These are phyloP conservation scores for Deilephila porcellus DNA, from an alignment of 2,888 invertebrate species.

Conservation along the genomic window DNA sequence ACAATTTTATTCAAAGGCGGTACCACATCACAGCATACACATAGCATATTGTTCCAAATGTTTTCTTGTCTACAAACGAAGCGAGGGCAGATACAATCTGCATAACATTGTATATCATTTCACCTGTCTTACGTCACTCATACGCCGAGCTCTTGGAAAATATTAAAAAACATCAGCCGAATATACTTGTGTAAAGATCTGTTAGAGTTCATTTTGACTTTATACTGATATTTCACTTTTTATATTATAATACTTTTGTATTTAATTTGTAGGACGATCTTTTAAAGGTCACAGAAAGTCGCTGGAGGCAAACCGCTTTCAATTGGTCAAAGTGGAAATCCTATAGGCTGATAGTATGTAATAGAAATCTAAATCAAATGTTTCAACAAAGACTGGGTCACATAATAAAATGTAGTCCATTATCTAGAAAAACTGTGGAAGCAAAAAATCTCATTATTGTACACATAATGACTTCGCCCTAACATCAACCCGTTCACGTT, in stretches of 20 bases:
- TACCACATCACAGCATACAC: background rate
- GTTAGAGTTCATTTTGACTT: too few relatives aligned
- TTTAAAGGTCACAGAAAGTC: too few relatives aligned
- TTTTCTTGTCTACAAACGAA: background rate
- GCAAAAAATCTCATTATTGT: conserved; percentile 7
- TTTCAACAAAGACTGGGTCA: too few relatives aligned
- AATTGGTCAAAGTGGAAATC: too few relatives aligned
- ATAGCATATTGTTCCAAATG: background rate
- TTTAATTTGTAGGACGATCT: background rate
- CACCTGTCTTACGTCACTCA: background rate
- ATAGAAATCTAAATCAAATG: too few relatives aligned
- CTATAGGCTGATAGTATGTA: too few relatives aligned
- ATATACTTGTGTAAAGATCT: background rate
- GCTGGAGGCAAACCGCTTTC: too few relatives aligned
- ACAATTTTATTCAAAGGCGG: background rate
- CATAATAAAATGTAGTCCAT: too few relatives aligned
- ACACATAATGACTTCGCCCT: background rate
- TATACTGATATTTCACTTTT: background rate
- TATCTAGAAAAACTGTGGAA: too few relatives aligned
- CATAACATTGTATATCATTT: conserved; percentile 3
- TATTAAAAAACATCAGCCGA: background rate
- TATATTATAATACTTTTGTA: background rate
- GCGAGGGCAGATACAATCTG: background rate
- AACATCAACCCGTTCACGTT: conserved; percentile 1
- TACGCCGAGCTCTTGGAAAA: background rate